Base-by-base conservation (phyloP, 2,888 invertebrate genomes). In the Syrphus vitripennis region DNA sequence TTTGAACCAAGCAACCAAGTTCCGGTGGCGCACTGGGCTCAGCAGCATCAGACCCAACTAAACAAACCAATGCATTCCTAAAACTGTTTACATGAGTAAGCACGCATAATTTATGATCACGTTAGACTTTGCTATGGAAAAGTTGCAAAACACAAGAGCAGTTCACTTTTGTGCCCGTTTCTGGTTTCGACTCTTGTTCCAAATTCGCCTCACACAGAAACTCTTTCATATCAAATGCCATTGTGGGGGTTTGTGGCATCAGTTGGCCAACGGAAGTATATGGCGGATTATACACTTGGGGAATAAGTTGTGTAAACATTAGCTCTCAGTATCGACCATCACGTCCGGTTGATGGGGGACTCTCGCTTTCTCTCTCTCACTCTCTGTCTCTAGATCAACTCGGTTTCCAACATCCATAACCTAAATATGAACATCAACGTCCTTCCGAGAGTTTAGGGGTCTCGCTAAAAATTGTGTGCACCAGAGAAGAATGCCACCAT, bases 41-140 rank as follows among this genome's bases (percentile, higher is more conserved):
- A 53, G 48, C 40, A 19, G 19, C 42, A 42, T 42, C 55, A 31
- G 26, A 37, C 31, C 16, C n/a, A n/a, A 34, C 57, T 29, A n/a
- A 31, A 34, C 45, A n/a, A 31, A 34, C 45, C 16, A 19, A 40
- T 48, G 75, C 50, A 63, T 37, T 72, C 50, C 42, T 26, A 74
- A 80, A 79, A 74, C 59, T 76, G 55, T 70, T 63, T 65, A 70
- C 81, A 67, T 69, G 67, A 57, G 61, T 69, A 57, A 74, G 37
- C 63, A 63, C 83, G 59, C 72, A 83, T 83, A 83, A 83, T 83
- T 83, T 83, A 83, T 83, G 78, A 83, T 67, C 31, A 78, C 53
- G 61, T 31, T 59, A 37, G n/a, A n/a, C n/a, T n/a, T n/a, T n/a
- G n/a, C 71, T 55, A 42, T 78, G 74, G 37, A 72, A 69, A 53